Evolutionary conservation across 2,113 vertebrate species (phyloP).

Genomic region (Copsychus sechellarum): DNA sequence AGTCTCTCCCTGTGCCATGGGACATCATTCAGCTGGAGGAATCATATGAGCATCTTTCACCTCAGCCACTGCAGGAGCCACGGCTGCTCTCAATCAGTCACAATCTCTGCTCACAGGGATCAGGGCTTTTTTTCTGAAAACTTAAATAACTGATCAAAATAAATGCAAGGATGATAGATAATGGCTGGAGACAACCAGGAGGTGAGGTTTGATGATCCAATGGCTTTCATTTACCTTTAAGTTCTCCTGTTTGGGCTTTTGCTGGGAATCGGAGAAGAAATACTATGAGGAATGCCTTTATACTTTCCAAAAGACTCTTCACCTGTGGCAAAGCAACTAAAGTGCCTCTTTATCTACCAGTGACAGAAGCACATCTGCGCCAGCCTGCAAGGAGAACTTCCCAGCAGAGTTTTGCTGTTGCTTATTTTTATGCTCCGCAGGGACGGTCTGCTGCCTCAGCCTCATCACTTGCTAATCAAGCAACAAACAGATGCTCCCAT

Average conservation of each 20-base stretch:
- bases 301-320: neutral
- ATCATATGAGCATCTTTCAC: neutral
- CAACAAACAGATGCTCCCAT: constrained; percentile 55
- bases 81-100: neutral
- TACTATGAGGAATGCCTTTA: neutral
- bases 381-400: constrained; percentile 30
- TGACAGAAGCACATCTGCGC: neutral
- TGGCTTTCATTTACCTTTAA: neutral
- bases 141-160: neutral
- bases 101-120: neutral
- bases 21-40: neutral
- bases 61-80: neutral
- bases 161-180: neutral
- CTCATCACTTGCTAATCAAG: constrained; percentile 64
- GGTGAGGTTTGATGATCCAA: neutral
- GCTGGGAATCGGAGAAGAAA: neutral
- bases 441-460: constrained; percentile 48
- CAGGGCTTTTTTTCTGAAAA: neutral
- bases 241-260: neutral
- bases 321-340: neutral
- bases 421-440: constrained; percentile 49
- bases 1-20: neutral
- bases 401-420: constrained; percentile 42
- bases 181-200: neutral
- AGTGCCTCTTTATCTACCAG: constrained; percentile 18